These are phyloP conservation scores for Tubiluchus corallicola DNA, from an alignment of 2,888 invertebrate species.

Conservation along the genomic window DNA sequence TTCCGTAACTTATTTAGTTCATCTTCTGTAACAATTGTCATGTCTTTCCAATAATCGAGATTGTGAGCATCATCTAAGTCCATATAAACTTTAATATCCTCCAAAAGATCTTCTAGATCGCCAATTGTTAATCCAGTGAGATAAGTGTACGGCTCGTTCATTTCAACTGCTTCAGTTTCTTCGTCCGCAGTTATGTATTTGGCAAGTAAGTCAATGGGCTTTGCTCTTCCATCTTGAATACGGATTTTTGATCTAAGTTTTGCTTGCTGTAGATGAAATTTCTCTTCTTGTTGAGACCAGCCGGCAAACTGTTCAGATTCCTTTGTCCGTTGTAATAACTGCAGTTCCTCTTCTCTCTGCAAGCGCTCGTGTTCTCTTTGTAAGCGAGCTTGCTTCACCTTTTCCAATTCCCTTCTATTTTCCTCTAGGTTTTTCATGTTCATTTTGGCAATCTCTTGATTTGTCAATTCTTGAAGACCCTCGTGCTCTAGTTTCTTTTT, in stretches of 20 bases:
- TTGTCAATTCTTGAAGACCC: slow-evolving; percentile 54
- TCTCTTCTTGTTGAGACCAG: slow-evolving; percentile 91
- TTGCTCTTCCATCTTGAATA: slow-evolving; percentile 89
- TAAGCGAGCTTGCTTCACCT: slow-evolving; percentile 72
- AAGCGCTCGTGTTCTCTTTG: slow-evolving; percentile 73
- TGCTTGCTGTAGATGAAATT: slow-evolving; percentile 93
- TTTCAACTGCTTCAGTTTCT: slow-evolving; percentile 75
- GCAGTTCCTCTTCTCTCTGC: slow-evolving; percentile 41
- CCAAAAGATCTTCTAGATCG: slow-evolving; percentile 85
- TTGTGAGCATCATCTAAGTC: slow-evolving; percentile 75
- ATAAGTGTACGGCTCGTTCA: slow-evolving; percentile 94
- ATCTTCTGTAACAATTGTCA: slow-evolving; percentile 81
- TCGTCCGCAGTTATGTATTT: slow-evolving; percentile 85
- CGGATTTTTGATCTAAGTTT: slow-evolving; percentile 77
- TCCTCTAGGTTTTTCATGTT: slow-evolving; percentile 74
- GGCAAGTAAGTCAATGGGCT: slow-evolving; percentile 90
- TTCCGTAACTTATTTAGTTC: slow-evolving; percentile 70
- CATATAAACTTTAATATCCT: slow-evolving; percentile 79
- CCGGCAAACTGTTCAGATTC: slow-evolving; percentile 75
- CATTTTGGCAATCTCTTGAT: slow-evolving; percentile 58
- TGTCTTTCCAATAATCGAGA: slow-evolving; percentile 83
- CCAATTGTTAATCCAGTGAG: slow-evolving; percentile 69
- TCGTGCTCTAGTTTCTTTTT: slow-evolving; percentile 83
- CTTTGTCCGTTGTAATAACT: slow-evolving; percentile 57
- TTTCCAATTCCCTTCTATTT: slow-evolving; percentile 75